A percentile compares a stretch with the other conserved stretches of the same genome.
These are phyloP conservation scores for Chloebia gouldiae DNA, from an alignment of 2,113 vertebrate species.

Conservation along the genomic window DNA sequence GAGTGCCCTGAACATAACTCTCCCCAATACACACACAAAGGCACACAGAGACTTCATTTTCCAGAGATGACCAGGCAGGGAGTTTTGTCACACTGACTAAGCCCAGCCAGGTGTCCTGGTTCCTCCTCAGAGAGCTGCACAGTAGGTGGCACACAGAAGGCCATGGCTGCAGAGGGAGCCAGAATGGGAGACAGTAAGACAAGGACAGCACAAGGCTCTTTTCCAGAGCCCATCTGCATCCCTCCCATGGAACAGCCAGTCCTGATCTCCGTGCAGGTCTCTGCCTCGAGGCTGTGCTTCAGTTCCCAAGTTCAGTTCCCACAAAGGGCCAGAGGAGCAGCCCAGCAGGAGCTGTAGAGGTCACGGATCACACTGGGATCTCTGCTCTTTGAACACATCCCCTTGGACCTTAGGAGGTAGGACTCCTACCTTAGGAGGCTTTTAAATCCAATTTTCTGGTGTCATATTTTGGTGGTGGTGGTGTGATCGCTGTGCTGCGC, in stretches of 20 bases:
- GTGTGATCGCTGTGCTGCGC: background rate
- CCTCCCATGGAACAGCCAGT: background rate
- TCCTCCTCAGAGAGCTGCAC: background rate
- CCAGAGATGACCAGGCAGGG: background rate
- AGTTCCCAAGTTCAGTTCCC: background rate
- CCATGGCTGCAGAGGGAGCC: background rate
- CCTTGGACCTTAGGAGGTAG: background rate
- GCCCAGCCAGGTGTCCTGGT: background rate
- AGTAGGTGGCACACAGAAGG: rapidly evolving
- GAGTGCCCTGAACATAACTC: constrained; percentile 39
- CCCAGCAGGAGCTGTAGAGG: background rate
- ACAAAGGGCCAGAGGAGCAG: background rate
- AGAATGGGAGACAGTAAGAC: background rate
- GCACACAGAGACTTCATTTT: background rate
- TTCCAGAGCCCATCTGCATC: background rate
- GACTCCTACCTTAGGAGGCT: background rate
- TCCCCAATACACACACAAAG: background rate
- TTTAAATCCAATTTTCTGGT: background rate
- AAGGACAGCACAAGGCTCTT: background rate
- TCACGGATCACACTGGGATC: background rate
- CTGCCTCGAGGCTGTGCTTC: background rate
- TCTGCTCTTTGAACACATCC: background rate
- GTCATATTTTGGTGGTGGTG: background rate
- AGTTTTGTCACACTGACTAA: background rate
- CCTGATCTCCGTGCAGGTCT: rapidly evolving